phyloP scores from a whole-genome alignment of 2,113 vertebrate genomes.

The Ondatra zibethicus region DNA sequence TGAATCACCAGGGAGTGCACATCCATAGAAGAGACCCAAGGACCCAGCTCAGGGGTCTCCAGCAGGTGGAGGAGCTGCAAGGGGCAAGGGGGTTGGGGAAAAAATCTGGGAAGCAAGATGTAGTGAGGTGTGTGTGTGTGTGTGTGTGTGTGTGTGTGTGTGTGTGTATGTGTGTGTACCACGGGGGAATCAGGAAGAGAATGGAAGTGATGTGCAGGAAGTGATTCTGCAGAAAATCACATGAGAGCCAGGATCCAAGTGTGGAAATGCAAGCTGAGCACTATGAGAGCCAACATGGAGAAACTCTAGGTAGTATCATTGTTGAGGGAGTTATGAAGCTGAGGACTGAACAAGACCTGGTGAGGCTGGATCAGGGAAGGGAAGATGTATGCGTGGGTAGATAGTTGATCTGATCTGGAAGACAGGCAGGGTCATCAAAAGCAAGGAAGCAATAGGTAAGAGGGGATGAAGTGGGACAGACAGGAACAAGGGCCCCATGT shows the following conservation, averaged over 20 bases:
- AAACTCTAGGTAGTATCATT: background rate
- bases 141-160: background rate
- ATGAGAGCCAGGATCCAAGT: background rate
- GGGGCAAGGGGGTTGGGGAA: background rate
- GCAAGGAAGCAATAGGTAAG: background rate
- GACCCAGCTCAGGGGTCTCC: background rate
- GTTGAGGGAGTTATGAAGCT: background rate
- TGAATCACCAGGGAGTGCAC: background rate
- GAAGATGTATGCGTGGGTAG: too few species aligned
- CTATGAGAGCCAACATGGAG: rapidly evolving
- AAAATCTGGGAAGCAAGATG: background rate
- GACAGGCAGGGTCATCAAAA: background rate
- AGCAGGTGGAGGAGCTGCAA: background rate
- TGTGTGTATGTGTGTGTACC: background rate
- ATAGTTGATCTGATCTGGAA: background rate
- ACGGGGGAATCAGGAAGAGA: background rate
- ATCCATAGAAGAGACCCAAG: background rate
- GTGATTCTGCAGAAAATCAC: background rate
- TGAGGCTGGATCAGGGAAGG: background rate
- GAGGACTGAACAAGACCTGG: background rate
- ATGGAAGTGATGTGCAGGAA: background rate
- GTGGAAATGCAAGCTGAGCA: background rate
- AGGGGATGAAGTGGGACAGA: background rate
- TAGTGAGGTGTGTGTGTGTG: background rate
- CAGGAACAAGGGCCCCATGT: background rate